Conservation (phyloP, 92 coral and sea anemone genomes). For the Palythoa caribaeorum region DNA sequence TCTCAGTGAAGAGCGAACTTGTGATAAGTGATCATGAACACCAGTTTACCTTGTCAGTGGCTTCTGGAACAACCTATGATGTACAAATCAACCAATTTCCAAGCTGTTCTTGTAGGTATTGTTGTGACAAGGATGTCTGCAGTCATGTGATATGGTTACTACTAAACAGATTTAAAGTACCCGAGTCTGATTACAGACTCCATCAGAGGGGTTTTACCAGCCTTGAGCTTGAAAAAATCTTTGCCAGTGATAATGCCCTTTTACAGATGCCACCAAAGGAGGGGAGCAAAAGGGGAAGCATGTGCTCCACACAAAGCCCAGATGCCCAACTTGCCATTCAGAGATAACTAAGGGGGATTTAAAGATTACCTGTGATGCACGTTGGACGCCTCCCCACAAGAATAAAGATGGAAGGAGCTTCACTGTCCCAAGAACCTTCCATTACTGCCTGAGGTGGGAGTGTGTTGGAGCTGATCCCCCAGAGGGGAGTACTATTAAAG, state of each 20-base stretch:
- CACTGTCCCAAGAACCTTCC: constrained; percentile 70
- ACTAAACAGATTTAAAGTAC: constrained; percentile 57
- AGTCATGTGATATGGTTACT: constrained; percentile 72
- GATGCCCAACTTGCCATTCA: constrained; percentile 66
- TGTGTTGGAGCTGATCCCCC: constrained; percentile 63
- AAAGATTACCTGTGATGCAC: constrained; percentile 66
- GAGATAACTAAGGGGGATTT: constrained; percentile 63
- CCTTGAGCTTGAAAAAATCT: constrained; percentile 19
- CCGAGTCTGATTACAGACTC: neutral
- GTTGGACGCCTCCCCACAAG: constrained; percentile 75
- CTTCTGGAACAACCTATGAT: constrained; percentile 50
- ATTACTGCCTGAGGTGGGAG: constrained; percentile 64
- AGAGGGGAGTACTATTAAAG: constrained; percentile 52
- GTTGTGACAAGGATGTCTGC: constrained; percentile 69
- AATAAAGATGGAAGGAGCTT: constrained; percentile 64
- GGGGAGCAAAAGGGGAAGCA: constrained; percentile 21
- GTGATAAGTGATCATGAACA: constrained; percentile 53
- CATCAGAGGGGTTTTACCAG: constrained; percentile 26
- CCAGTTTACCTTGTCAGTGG: constrained; percentile 46
- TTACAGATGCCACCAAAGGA: too few species aligned
- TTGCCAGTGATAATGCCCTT: too few species aligned
- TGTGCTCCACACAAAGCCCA: constrained; percentile 63
- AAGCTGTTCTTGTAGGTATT: constrained; percentile 59
- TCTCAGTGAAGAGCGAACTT: constrained; percentile 28
- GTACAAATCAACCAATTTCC: constrained; percentile 51